Conservation (phyloP, 1,140 invertebrate species). For the silkworm (Bombyx mori) region DNA sequence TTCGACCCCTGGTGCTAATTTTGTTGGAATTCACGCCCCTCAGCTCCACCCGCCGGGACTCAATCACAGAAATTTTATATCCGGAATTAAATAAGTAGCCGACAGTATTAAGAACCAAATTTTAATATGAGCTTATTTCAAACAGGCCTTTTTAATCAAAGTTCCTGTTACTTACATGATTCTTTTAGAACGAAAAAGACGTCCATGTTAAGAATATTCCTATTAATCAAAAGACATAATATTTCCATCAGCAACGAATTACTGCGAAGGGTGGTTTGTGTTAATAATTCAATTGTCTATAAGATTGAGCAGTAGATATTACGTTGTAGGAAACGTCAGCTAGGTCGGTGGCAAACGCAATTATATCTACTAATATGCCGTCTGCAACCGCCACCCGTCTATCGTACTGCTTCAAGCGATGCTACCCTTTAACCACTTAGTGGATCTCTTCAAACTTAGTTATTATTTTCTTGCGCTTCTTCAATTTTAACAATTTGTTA, state of each 20-base stretch:
- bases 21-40: slow-evolving; percentile 73
- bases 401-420: slow-evolving; percentile 26
- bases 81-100: slow-evolving; percentile 73
- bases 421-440: slow-evolving; percentile 53
- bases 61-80: slow-evolving; percentile 74
- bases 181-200: too few species aligned
- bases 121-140: slow-evolving; percentile 53
- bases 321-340: slow-evolving; percentile 57
- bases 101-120: slow-evolving; percentile 61
- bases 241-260: slow-evolving; percentile 55
- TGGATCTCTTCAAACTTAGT: slow-evolving; percentile 46
- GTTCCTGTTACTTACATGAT: background rate
- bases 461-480: slow-evolving; percentile 37
- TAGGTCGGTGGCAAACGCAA: slow-evolving; percentile 65
- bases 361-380: slow-evolving; percentile 66
- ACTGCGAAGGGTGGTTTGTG: slow-evolving; percentile 61
- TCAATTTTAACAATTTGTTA: background rate
- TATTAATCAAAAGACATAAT: slow-evolving; percentile 47
- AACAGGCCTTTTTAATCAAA: slow-evolving; percentile 1
- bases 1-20: slow-evolving; percentile 73
- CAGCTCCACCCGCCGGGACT: slow-evolving; percentile 62
- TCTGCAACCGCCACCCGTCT: slow-evolving; percentile 47
- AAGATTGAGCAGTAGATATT: slow-evolving; percentile 47
- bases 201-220: background rate
- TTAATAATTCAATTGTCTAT: slow-evolving; percentile 66